A percentile compares a stretch with the other conserved stretches of the same genome.
phyloP scores from a whole-genome alignment of 2,888 invertebrate genomes.

The Amblyjoppa proteus region DNA sequence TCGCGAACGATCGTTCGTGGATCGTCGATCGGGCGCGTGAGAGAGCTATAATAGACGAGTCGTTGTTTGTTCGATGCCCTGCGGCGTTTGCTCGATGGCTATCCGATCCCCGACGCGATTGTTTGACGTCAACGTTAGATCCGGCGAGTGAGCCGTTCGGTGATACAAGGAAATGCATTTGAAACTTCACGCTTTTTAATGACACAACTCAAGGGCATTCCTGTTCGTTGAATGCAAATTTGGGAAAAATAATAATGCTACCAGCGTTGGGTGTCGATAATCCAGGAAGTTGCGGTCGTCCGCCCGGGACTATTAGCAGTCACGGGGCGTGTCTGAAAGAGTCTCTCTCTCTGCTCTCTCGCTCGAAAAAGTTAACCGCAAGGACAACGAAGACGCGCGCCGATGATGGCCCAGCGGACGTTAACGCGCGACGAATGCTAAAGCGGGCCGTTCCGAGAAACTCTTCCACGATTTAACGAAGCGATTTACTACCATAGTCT shows the following conservation, averaged over 20 bases:
- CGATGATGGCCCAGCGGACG: conserved; percentile 39
- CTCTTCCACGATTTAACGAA: conserved; percentile 43
- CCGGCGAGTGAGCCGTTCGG: neutral
- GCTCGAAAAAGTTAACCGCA: conserved; percentile 62
- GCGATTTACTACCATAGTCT: neutral
- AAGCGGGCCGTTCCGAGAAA: conserved; percentile 25
- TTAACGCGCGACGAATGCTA: conserved; percentile 58
- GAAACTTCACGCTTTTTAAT: neutral
- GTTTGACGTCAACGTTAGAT: neutral
- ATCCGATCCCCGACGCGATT: neutral
- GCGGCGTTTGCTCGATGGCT: neutral
- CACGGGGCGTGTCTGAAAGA: conserved; percentile 49
- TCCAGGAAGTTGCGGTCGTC: conserved; percentile 49
- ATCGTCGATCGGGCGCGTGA: neutral
- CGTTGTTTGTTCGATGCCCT: neutral
- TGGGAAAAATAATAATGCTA: neutral
- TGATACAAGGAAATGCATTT: neutral
- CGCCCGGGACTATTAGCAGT: conserved; percentile 49
- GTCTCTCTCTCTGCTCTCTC: conserved; percentile 23
- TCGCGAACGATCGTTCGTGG: conserved; percentile 16
- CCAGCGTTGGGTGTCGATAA: conserved; percentile 4
- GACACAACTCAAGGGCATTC: neutral
- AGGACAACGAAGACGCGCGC: conserved; percentile 54
- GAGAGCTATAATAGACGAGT: neutral
- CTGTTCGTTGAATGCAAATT: conserved; percentile 3